Evolutionary conservation across 2,797 vertebrate genomes (phyloP), one percentile per base, ranked within the genome.

Genomic region (Phaenicophaeus curvirostris): DNA sequence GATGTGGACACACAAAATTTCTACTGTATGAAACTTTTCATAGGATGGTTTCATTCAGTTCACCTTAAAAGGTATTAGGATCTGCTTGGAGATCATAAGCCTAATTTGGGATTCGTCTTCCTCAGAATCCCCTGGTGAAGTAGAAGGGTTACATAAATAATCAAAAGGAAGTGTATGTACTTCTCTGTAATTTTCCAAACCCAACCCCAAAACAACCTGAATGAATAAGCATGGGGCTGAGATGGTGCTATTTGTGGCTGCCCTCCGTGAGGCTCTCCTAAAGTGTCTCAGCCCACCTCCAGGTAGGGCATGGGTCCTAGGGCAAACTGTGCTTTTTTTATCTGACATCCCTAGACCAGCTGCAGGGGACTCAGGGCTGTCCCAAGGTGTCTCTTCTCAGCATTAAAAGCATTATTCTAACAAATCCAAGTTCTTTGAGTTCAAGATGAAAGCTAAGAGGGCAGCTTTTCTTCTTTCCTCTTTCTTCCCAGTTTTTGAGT

Each of bases 41-140:
- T 48, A 23, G 46, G 24, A 48, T 48, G 21, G 46, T 48, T 48
- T 27, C 35, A 57, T 77, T 79, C 3, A 1, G 23, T 87, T 96
- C 58, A 68, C 87, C 68, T 79, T 68, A 73, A 79, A 75, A 84
- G 61, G 67, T 46, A 15, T 82, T 69, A 59, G 53, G n/a, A 54
- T 68, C 42, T 68, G 15, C 67, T 55, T 84, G 44, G 73, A 85
- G 42, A 65, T 80, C 30, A 7, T 87, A 85, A 82, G 39, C 37
- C 59, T 81, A 69, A 82, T 73, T 79, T 7, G 1, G 71, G 51
- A 79, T 94, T 96, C 76, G 55, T 85, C 72, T 91, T 91, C 83
- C 33, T 30, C 57, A 67, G 41, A 80, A 80, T 80, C 48, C 68
- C 41, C 66, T 73, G 20, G 65, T 72, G 81, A 89, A 96, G 81